Conservation (phyloP, 2,888 invertebrate species). For the Lomographa bimaculata region DNA sequence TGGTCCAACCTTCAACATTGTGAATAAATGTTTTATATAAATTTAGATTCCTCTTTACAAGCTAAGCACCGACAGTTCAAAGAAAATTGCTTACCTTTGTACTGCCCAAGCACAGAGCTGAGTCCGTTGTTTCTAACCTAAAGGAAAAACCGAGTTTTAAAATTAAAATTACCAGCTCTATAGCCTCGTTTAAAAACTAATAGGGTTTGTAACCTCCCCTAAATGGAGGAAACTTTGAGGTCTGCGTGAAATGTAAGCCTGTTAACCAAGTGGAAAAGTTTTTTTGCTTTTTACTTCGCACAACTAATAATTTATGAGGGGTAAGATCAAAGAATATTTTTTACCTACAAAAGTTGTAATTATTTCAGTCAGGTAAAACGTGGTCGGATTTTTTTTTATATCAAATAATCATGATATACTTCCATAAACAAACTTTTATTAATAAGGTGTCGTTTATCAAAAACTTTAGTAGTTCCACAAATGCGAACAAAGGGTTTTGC, state of each 20-base stretch:
- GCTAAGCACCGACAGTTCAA: slow-evolving; percentile 5
- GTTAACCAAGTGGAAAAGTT: slow-evolving; percentile 14
- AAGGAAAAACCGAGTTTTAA: slow-evolving; percentile 18
- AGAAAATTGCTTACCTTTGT: slow-evolving; percentile 4
- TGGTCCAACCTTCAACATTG: no score
- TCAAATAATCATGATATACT: no score
- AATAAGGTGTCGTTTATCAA: no score
- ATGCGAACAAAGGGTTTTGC: no score
- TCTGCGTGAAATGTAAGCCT: slow-evolving; percentile 22
- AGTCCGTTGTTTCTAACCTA: slow-evolving; percentile 15
- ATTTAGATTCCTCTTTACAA: no score
- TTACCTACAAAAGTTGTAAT: background rate
- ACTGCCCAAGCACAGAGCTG: slow-evolving; percentile 6
- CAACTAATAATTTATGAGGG: slow-evolving; percentile 16
- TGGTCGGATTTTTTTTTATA: background rate
- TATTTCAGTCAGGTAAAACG: slow-evolving; percentile 2
- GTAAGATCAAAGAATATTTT: slow-evolving; percentile 15
- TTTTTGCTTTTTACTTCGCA: slow-evolving; percentile 14
- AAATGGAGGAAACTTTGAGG: slow-evolving; percentile 17
- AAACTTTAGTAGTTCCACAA: no score
- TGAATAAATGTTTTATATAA: no score
- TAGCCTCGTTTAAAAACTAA: slow-evolving; percentile 23
- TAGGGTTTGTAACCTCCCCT: slow-evolving; percentile 17
- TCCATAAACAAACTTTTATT: no score
- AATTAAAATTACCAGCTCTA: slow-evolving; percentile 18